Evolutionary conservation across 2,888 invertebrate genomes (phyloP).

Genomic region (Leptinotarsa peninsularis): DNA sequence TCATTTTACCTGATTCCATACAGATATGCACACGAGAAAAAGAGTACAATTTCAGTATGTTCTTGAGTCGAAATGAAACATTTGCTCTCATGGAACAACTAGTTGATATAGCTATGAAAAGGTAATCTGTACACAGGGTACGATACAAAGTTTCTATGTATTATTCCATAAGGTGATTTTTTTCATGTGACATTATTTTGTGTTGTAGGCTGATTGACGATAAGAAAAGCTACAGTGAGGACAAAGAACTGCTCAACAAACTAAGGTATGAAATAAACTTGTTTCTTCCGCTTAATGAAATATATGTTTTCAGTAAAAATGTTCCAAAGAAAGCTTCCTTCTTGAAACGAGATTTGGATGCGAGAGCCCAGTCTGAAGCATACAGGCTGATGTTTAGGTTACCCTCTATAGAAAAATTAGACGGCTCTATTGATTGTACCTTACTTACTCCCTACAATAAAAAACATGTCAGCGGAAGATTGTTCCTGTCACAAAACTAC

Average conservation of each 20-base stretch:
- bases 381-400: conserved; percentile 88
- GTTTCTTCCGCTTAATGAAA: conserved; percentile 18
- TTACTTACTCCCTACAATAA: conserved; percentile 97
- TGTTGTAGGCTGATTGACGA: conserved; percentile 86
- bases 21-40: conserved; percentile 87
- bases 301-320: conserved; percentile 74
- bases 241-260: conserved; percentile 86
- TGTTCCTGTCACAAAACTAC: conserved; percentile 94
- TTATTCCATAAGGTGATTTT: too few relatives aligned
- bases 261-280: conserved; percentile 69
- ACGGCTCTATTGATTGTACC: conserved; percentile 92
- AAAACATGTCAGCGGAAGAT: conserved; percentile 85
- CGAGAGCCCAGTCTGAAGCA: conserved; percentile 91
- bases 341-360: conserved; percentile 94
- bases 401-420: conserved; percentile 90
- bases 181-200: not conserved
- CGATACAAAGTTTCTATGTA: too few relatives aligned
- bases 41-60: conserved; percentile 91
- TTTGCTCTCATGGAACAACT: conserved; percentile 94
- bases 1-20: conserved; percentile 87
- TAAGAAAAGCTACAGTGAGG: conserved; percentile 90
- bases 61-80: conserved; percentile 89
- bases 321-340: conserved; percentile 91
- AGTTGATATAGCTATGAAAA: conserved; percentile 96
- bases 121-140: conserved; percentile 62